Base-by-base conservation (phyloP, 2,113 vertebrate genomes). In the Pseudopipra pipra region DNA sequence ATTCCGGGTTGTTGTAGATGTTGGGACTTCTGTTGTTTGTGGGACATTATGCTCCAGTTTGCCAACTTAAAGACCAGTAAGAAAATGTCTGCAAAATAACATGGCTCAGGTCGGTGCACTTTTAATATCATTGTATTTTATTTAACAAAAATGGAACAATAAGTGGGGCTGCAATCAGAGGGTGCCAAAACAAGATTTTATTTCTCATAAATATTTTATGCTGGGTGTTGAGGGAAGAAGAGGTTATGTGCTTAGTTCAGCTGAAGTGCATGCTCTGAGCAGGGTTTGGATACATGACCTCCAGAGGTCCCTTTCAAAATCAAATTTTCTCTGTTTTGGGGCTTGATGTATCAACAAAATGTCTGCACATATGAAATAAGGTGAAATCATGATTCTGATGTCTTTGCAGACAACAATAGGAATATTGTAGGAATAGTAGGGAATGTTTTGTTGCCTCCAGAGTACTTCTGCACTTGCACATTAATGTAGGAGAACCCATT, bases 141-240 rank as follows among this genome's bases (percentile, higher is more conserved):
- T 77, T 76, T 62, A 68, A 59, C 47, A 59, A 72, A 89, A 94
- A 37, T 28, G 39, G 65, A 90, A 55, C 8, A 46, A 12, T 58
- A 28, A 54, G 30, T 71, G 44, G 63, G 88, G 67, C 43, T 59
- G 39, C 0, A 1, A 83, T 85, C 52, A 77, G 83, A 70, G 24
- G 24, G 31, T 92, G 66, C 44, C 56, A 94, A 71, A 90, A 11
- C 14, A 55, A 49, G 39, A 18, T 51, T 47, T 74, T 59, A 49
- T 89, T 96, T 92, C 84, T 87, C 59, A 63, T 90, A 47, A 78
- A 72, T 84, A 63, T 74, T 93, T 95, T 54, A 67, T 75, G 17
- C 51, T 61, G 33, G 8, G 6, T 75, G 68, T 67, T 47, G 90
- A 51, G 25, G 46, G 37, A 90, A 73, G 81, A 87, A 82, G 61